Percentiles rank a stretch among this genome's conserved stretches.
These are phyloP conservation scores for Clepsis dumicolana DNA, from an alignment of 2,888 invertebrate genomes.

Conservation along the genomic window DNA sequence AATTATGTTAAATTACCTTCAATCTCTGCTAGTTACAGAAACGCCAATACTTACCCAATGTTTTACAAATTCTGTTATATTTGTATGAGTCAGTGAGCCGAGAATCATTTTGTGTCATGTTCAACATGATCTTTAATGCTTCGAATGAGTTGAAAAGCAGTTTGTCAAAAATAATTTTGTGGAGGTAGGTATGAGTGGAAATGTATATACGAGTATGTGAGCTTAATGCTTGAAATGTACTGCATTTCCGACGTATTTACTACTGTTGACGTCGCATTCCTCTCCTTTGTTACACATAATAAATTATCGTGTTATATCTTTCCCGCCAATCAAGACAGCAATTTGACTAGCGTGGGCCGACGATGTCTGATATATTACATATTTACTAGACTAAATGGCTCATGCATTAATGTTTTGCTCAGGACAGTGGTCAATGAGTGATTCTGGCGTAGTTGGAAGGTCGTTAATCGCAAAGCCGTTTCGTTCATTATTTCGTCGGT, in stretches of 20 bases:
- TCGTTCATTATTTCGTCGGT: slow-evolving; percentile 10
- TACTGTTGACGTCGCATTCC: not conserved
- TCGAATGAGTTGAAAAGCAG: slow-evolving; percentile 8
- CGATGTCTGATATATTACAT: not conserved
- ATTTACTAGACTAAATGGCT: not conserved
- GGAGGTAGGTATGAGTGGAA: not conserved
- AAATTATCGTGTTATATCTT: not conserved
- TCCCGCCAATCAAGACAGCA: not conserved
- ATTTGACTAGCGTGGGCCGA: not conserved
- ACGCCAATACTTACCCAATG: not conserved
- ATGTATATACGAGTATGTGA: not conserved
- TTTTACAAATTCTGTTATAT: not conserved
- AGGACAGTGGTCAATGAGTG: not conserved
- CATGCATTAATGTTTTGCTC: not conserved
- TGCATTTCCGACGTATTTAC: slow-evolving; percentile 8
- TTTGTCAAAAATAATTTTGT: slow-evolving; percentile 4
- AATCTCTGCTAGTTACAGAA: too few relatives aligned
- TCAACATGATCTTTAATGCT: slow-evolving; percentile 30
- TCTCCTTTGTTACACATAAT: not conserved
- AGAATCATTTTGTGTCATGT: slow-evolving; percentile 37
- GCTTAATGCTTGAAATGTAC: not conserved
- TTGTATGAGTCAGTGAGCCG: slow-evolving; percentile 15
- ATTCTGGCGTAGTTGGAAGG: not conserved
- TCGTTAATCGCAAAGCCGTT: not conserved
- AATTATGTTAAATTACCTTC: too few relatives aligned